Percentiles rank a stretch among this genome's conserved stretches.
Conservation (phyloP, 2,113 vertebrate genomes). For the Podarcis cretensis region DNA sequence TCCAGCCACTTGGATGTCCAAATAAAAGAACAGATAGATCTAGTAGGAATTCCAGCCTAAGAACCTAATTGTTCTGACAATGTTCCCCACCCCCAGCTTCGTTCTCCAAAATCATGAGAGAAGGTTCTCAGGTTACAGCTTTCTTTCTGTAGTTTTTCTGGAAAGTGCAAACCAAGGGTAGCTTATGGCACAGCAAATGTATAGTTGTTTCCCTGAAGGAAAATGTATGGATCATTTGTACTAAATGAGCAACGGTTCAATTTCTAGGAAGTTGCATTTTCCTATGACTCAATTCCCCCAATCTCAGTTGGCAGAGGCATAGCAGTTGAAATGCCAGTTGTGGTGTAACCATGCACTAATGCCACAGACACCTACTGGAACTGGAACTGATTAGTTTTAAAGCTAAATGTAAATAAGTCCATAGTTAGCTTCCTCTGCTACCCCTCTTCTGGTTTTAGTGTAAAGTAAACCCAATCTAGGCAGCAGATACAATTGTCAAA, state of each 20-base stretch:
- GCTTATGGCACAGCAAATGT: background rate
- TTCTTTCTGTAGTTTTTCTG: no score
- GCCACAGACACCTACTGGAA: background rate
- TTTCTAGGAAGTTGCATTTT: background rate
- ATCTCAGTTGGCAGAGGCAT: no score
- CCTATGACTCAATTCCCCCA: background rate
- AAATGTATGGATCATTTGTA: background rate
- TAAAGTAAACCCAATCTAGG: background rate
- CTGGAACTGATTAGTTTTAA: background rate
- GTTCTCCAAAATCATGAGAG: background rate
- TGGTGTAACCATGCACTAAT: background rate
- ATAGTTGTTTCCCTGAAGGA: background rate
- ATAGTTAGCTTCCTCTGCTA: background rate
- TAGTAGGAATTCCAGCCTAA: background rate
- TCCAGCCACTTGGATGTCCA: background rate
- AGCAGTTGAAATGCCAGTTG: background rate
- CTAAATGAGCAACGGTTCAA: background rate
- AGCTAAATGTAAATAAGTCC: background rate
- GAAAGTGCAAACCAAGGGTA: no score
- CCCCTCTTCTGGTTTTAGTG: background rate
- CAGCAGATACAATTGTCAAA: background rate
- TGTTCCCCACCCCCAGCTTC: background rate
- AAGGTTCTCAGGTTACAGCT: fast-evolving
- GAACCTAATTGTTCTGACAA: background rate
- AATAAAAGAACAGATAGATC: background rate